Conservation (phyloP, 2,888 invertebrate genomes). For the Adelognathus sp. region DNA sequence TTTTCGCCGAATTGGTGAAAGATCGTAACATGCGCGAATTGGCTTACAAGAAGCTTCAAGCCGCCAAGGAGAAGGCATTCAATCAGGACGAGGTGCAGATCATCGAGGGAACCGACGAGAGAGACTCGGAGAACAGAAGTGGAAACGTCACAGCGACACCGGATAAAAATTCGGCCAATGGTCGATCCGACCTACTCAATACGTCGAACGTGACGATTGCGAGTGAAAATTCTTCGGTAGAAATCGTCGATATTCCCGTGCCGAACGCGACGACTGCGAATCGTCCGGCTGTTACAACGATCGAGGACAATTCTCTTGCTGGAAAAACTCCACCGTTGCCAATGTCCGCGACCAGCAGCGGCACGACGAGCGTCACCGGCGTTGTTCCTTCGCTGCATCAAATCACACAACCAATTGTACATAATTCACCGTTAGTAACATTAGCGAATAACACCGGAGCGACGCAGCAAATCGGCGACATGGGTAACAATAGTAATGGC, state of each 20-base stretch:
- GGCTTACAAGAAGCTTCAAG: slow-evolving; percentile 87
- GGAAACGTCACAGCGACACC: slow-evolving; percentile 63
- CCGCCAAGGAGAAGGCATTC: slow-evolving; percentile 85
- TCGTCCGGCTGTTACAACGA: neutral
- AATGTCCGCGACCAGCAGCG: slow-evolving; percentile 47
- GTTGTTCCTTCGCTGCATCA: slow-evolving; percentile 63
- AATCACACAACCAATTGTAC: slow-evolving; percentile 63
- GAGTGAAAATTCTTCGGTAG: slow-evolving; percentile 77
- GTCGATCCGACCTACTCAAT: slow-evolving; percentile 52
- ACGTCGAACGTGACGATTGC: slow-evolving; percentile 28
- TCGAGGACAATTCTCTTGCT: slow-evolving; percentile 63
- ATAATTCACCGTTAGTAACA: slow-evolving; percentile 68
- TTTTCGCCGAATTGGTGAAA: slow-evolving; percentile 94
- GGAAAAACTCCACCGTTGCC: slow-evolving; percentile 75
- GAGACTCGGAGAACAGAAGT: slow-evolving; percentile 73
- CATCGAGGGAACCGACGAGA: slow-evolving; percentile 77
- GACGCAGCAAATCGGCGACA: slow-evolving; percentile 2
- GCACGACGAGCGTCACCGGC: slow-evolving; percentile 28
- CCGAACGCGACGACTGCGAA: slow-evolving; percentile 78
- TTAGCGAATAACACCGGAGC: slow-evolving; percentile 57
- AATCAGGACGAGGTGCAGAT: slow-evolving; percentile 79
- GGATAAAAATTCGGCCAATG: slow-evolving; percentile 64
- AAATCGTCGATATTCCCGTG: slow-evolving; percentile 88
- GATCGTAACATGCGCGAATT: slow-evolving; percentile 91
- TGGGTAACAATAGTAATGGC: slow-evolving; percentile 40